These are phyloP conservation scores for Drosophila mimica DNA, from an alignment of 2,888 invertebrate genomes.

Conservation along the genomic window DNA sequence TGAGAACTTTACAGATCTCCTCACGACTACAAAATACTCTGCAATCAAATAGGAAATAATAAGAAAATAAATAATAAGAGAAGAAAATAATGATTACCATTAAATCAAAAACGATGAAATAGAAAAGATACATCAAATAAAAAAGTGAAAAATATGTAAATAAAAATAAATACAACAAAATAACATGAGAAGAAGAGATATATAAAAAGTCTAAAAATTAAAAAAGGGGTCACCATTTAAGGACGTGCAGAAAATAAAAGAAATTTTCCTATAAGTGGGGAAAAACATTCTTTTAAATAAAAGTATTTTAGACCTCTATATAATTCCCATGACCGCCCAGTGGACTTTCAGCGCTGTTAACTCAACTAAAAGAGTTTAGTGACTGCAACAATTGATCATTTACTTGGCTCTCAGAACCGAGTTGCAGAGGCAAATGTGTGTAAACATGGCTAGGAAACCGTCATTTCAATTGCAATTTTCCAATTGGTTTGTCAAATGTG, in stretches of 20 bases:
- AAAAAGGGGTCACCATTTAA: neutral
- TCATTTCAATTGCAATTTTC: slow-evolving; percentile 46
- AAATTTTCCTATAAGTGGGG: neutral
- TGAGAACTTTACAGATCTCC: no score
- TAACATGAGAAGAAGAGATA: neutral
- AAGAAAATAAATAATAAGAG: no score
- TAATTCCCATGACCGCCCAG: neutral
- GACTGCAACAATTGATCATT: slow-evolving; percentile 2
- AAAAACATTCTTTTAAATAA: neutral
- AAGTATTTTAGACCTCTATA: accelerated
- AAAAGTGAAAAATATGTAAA: neutral
- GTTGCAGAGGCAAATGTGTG: slow-evolving; percentile 4
- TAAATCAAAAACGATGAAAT: no score
- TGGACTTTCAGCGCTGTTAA: neutral
- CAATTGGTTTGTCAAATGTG: slow-evolving; percentile 60
- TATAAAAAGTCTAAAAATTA: neutral
- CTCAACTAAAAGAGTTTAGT: neutral
- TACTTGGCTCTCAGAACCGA: neutral
- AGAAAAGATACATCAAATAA: neutral
- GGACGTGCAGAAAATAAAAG: neutral
- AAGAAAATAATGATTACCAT: no score
- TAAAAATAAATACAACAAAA: neutral
- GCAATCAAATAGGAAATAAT: neutral
- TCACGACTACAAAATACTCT: slow-evolving; percentile 48
- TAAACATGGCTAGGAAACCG: slow-evolving; percentile 9